Conservation (phyloP, 2,797 vertebrate species). For the Hippocampus kuda region DNA sequence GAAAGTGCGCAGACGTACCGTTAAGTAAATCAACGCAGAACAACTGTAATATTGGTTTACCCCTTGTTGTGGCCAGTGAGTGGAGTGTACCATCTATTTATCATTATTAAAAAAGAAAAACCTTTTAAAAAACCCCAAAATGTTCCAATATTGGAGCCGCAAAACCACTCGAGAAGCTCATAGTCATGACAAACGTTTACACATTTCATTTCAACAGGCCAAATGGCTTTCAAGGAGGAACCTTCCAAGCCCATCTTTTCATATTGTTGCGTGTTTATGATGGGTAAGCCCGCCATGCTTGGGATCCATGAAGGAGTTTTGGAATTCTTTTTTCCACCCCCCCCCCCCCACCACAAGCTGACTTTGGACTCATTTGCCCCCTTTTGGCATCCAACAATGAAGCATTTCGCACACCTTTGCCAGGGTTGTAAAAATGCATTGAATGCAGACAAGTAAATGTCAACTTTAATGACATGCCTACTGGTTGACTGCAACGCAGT, state of each 20-base stretch:
- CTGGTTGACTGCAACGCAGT: constrained; percentile 14
- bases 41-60: neutral
- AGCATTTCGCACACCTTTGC: constrained; percentile 3
- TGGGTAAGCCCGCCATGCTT: constrained; percentile 39
- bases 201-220: constrained; percentile 24
- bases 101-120: constrained; percentile 12
- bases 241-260: constrained; percentile 8
- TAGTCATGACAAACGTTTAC: constrained; percentile 44
- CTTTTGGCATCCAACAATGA: constrained; percentile 32
- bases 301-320: constrained; percentile 24
- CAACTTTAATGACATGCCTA: neutral
- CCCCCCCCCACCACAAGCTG: neutral
- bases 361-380: constrained; percentile 33
- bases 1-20: neutral
- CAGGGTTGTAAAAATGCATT: neutral
- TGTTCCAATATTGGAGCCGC: constrained; percentile 22
- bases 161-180: constrained; percentile 21
- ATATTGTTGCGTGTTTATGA: constrained; percentile 49
- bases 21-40: neutral
- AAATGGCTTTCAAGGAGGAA: constrained; percentile 15
- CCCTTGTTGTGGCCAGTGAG: neutral
- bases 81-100: neutral
- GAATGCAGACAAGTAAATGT: neutral
- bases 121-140: constrained; percentile 17
- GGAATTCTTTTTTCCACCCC: neutral